Percentiles rank a stretch among this genome's conserved stretches.
phyloP scores from a whole-genome alignment of 1,140 invertebrate species.

The Teleogryllus occipitalis region DNA sequence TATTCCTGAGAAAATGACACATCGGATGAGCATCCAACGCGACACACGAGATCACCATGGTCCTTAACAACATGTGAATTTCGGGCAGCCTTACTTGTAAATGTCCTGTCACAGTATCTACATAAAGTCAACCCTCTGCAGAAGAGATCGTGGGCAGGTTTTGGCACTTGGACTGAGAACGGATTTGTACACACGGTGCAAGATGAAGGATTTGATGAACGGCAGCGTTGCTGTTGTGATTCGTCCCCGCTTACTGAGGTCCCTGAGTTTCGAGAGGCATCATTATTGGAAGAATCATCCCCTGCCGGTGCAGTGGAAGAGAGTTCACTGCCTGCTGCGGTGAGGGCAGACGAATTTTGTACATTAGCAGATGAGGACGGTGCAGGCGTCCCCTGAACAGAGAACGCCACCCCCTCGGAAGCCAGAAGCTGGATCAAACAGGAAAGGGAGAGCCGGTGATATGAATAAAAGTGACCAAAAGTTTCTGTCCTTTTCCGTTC shows the following conservation, averaged over 20 bases:
- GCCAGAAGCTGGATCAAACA: conserved; percentile 21
- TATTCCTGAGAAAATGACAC: conserved; percentile 20
- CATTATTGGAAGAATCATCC: conserved; percentile 12
- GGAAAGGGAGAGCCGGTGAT: conserved; percentile 21
- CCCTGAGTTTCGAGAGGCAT: conserved; percentile 21
- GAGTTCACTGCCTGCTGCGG: background rate
- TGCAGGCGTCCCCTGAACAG: conserved; percentile 20
- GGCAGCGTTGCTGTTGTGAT: conserved; percentile 10
- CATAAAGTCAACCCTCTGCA: conserved; percentile 19
- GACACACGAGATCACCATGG: conserved; percentile 17
- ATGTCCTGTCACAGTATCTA: conserved; percentile 21
- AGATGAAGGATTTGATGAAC: conserved; percentile 7
- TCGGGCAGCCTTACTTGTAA: conserved; percentile 14
- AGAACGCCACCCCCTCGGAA: conserved; percentile 18
- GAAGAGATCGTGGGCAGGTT: conserved; percentile 22
- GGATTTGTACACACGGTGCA: conserved; percentile 23
- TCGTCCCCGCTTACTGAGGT: conserved; percentile 19
- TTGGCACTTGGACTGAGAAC: conserved; percentile 23
- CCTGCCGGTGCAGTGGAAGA: background rate
- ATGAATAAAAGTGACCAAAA: conserved; percentile 24
- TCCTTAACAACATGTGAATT: conserved; percentile 17
- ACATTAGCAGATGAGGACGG: conserved; percentile 14
- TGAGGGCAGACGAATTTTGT: conserved; percentile 7
- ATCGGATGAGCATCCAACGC: conserved; percentile 11
- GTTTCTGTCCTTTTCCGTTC: conserved; percentile 21